These are phyloP conservation scores for Sphaeramia orbicularis DNA, from an alignment of 2,797 vertebrate species.

Conservation along the genomic window DNA sequence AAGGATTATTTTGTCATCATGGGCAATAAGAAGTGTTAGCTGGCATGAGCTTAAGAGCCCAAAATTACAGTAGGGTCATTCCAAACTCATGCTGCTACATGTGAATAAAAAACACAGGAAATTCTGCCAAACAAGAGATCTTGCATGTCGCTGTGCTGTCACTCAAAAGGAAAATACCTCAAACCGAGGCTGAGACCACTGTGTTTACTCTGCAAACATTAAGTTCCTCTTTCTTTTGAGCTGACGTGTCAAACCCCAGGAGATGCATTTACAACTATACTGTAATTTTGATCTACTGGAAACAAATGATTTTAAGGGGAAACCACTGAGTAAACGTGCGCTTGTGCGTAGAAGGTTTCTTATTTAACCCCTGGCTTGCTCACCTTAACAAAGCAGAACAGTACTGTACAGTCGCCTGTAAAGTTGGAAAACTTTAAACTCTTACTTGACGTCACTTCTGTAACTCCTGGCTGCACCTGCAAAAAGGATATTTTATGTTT, in stretches of 20 bases:
- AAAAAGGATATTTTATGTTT: slow-evolving; percentile 4
- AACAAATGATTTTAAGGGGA: slow-evolving; percentile 12
- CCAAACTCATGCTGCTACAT: slow-evolving; percentile 56
- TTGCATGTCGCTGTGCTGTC: slow-evolving; percentile 10
- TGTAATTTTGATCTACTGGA: slow-evolving; percentile 12
- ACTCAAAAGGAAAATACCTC: slow-evolving; percentile 24
- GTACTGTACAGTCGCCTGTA: neutral
- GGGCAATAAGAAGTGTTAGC: slow-evolving; percentile 35
- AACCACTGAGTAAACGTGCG: neutral
- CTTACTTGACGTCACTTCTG: neutral
- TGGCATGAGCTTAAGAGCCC: slow-evolving; percentile 21
- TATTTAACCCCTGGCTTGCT: slow-evolving; percentile 1
- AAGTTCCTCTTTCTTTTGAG: neutral
- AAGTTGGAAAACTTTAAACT: slow-evolving; percentile 13
- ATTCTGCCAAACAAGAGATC: slow-evolving; percentile 35
- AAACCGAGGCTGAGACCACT: slow-evolving; percentile 28
- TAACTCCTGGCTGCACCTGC: slow-evolving; percentile 14
- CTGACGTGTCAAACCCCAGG: slow-evolving; percentile 34
- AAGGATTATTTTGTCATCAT: slow-evolving; percentile 62
- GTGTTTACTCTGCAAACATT: slow-evolving; percentile 44
- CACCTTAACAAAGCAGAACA: too few relatives aligned
- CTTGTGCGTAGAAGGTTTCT: neutral
- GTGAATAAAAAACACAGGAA: slow-evolving; percentile 19
- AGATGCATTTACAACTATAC: neutral
- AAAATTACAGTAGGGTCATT: slow-evolving; percentile 30